These are phyloP conservation scores for Emmelina monodactyla DNA, from an alignment of 2,888 invertebrate species.

Conservation along the genomic window DNA sequence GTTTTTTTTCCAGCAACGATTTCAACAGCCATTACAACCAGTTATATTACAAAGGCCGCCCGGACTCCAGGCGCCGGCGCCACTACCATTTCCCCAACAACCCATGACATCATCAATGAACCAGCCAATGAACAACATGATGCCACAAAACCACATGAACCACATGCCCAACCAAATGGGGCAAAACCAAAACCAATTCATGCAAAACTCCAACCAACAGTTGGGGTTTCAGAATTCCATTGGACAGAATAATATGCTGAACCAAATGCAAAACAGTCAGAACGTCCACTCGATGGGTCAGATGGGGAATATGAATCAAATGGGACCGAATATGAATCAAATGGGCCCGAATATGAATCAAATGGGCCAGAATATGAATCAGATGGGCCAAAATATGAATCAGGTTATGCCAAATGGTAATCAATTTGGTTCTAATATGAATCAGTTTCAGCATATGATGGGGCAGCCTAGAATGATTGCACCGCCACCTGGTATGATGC, in stretches of 20 bases:
- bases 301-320: slow-evolving; percentile 22
- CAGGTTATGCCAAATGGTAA: slow-evolving; percentile 23
- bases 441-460: slow-evolving; percentile 32
- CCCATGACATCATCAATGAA: slow-evolving; percentile 24
- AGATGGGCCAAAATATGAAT: slow-evolving; percentile 18
- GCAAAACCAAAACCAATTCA: slow-evolving; percentile 13
- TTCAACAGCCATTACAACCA: slow-evolving; percentile 25
- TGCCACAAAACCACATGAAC: slow-evolving; percentile 12
- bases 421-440: slow-evolving; percentile 23
- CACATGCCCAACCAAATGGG: slow-evolving; percentile 17
- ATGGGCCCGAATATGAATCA: slow-evolving; percentile 22
- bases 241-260: slow-evolving; percentile 18
- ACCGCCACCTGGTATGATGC: slow-evolving; percentile 49
- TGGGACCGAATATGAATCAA: slow-evolving; percentile 17
- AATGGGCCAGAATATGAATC: slow-evolving; percentile 19
- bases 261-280: slow-evolving; percentile 20
- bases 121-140: slow-evolving; percentile 12
- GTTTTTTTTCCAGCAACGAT: slow-evolving; percentile 51
- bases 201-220: slow-evolving; percentile 19
- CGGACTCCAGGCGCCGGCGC: slow-evolving; percentile 46
- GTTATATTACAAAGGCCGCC: slow-evolving; percentile 55
- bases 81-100: slow-evolving; percentile 46
- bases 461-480: slow-evolving; percentile 44
- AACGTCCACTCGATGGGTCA: slow-evolving; percentile 26
- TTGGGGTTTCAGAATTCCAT: slow-evolving; percentile 21